A percentile compares a stretch with the other conserved stretches of the same genome.
These are phyloP conservation scores for Emys orbicularis DNA, from an alignment of 2,797 vertebrate species.

Conservation along the genomic window DNA sequence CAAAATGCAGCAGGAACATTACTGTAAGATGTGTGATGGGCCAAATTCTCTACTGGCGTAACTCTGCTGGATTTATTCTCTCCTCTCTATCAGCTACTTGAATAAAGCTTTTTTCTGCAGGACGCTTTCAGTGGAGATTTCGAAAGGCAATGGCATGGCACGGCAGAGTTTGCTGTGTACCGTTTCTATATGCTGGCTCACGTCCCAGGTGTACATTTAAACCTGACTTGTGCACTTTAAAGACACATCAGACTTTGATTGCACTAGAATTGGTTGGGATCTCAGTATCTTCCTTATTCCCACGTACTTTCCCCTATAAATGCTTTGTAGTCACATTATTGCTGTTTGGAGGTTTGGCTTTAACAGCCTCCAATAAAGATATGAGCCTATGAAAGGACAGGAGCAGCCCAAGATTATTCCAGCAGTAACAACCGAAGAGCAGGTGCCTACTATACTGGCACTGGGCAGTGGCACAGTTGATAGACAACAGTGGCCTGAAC, in stretches of 20 bases:
- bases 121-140: conserved; percentile 44
- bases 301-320: conserved; percentile 91
- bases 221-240: conserved; percentile 80
- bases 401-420: conserved; percentile 58
- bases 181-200: not conserved
- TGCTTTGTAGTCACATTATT: conserved; percentile 89
- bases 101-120: conserved; percentile 56
- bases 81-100: conserved; percentile 28
- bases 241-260: conserved; percentile 83
- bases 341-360: conserved; percentile 87
- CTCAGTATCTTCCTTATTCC: conserved; percentile 87
- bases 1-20: not conserved
- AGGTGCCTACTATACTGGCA: conserved; percentile 36
- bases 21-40: conserved; percentile 7
- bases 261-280: conserved; percentile 87
- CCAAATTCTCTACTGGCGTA: conserved; percentile 5
- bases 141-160: conserved; percentile 60
- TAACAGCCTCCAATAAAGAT: conserved; percentile 94
- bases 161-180: conserved; percentile 44
- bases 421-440: conserved; percentile 50
- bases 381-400: conserved; percentile 82
- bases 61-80: conserved; percentile 2
- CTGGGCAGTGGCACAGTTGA: no score
- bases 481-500: not conserved
- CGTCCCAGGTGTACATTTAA: conserved; percentile 72